phyloP scores from a whole-genome alignment of 2,113 vertebrate species.

The Erinaceus europaeus region DNA sequence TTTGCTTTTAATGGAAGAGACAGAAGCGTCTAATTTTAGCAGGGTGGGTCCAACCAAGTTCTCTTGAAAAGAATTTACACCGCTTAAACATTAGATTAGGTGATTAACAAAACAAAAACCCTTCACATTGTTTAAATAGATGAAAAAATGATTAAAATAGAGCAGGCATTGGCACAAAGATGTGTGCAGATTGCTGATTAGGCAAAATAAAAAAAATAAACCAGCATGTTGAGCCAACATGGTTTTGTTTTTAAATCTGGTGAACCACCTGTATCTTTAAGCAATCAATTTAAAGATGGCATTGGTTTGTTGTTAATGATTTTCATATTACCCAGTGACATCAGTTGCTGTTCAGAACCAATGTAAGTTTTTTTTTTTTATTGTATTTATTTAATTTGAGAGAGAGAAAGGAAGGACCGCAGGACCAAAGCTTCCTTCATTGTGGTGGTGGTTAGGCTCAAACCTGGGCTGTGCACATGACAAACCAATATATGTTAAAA shows the following conservation, averaged over 20 bases:
- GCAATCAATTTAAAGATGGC: slow-evolving; percentile 31
- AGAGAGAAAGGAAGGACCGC: no score
- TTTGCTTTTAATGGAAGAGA: not conserved
- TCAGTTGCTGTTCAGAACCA: not conserved
- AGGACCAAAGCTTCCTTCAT: no score
- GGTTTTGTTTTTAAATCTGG: slow-evolving; percentile 69
- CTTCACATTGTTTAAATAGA: not conserved
- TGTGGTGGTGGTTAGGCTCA: no score
- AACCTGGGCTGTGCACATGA: not conserved
- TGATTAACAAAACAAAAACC: not conserved
- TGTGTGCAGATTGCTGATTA: slow-evolving; percentile 68
- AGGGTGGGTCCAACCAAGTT: not conserved
- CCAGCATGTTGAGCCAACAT: slow-evolving; percentile 56
- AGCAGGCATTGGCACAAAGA: slow-evolving; percentile 56
- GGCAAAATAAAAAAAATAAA: slow-evolving; percentile 65
- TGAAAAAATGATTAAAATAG: slow-evolving; percentile 37
- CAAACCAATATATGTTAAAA: no score
- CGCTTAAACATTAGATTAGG: not conserved
- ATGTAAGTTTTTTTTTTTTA: no score
- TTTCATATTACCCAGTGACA: not conserved
- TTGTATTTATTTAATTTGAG: no score
- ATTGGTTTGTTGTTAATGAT: slow-evolving; percentile 53
- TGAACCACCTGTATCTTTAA: slow-evolving; percentile 70
- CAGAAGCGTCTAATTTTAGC: no score
- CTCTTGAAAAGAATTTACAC: not conserved